These are phyloP conservation scores for Linyphia triangularis DNA, from an alignment of 2,888 invertebrate genomes.

Conservation along the genomic window DNA sequence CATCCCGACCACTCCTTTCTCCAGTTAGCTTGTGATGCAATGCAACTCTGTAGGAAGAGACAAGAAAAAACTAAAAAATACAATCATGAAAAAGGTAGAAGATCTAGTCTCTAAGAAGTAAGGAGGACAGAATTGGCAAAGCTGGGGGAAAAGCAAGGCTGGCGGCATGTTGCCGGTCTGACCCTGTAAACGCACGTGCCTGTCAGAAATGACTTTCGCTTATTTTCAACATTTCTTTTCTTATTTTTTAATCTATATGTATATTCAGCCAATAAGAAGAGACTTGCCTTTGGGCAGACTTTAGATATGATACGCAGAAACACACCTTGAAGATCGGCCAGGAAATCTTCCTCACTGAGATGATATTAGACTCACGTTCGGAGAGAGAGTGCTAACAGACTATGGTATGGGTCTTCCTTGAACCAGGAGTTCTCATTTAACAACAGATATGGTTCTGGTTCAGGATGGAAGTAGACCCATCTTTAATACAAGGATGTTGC, in stretches of 20 bases:
- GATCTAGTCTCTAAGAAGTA: conserved; percentile 24
- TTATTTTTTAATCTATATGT: conserved; percentile 62
- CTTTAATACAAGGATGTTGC: too few relatives aligned
- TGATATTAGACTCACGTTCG: neutral
- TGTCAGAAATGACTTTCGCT: conserved; percentile 71
- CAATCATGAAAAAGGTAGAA: conserved; percentile 1
- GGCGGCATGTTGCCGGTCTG: conserved; percentile 60
- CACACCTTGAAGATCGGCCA: conserved; percentile 15
- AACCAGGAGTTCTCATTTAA: too few relatives aligned
- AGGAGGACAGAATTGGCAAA: conserved; percentile 1
- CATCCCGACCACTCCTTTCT: conserved; percentile 10
- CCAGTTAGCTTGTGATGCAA: conserved; percentile 13
- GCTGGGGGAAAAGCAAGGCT: conserved; percentile 35
- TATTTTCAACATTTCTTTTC: conserved; percentile 60
- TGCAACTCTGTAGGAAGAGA: conserved; percentile 36
- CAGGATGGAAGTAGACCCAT: neutral
- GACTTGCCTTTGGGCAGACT: conserved; percentile 61
- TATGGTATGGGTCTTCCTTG: too few relatives aligned
- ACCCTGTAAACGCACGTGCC: conserved; percentile 69
- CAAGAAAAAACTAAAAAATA: conserved; percentile 11
- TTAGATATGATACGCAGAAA: conserved; percentile 51
- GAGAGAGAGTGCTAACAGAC: conserved; percentile 2
- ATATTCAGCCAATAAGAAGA: conserved; percentile 68
- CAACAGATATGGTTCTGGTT: neutral
- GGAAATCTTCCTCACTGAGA: conserved; percentile 27